Conservation (phyloP, 2,797 vertebrate species). For the Dendrocincla fuliginosa region DNA sequence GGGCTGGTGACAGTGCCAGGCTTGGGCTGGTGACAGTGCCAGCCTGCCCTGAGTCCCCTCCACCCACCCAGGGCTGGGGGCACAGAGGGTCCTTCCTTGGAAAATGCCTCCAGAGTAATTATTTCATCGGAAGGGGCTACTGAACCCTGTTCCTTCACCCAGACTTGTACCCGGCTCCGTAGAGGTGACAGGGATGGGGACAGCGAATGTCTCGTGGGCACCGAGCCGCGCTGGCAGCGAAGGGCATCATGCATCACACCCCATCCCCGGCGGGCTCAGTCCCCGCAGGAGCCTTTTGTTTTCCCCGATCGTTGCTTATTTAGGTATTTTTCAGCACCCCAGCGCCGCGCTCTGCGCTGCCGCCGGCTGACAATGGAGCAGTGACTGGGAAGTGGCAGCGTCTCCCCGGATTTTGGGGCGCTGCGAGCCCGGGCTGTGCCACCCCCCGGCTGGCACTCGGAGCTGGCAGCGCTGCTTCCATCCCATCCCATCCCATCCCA, state of each 20-base stretch:
- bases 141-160: neutral
- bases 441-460: neutral
- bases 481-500: no score
- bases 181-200: rapidly evolving
- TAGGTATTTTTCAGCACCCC: neutral
- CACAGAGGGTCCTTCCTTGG: rapidly evolving
- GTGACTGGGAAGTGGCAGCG: neutral
- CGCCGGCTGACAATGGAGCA: neutral
- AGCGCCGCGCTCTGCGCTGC: no score
- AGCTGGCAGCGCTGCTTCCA: neutral
- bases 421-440: neutral
- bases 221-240: rapidly evolving
- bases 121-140: neutral
- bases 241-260: rapidly evolving
- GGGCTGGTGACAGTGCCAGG: no score
- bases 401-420: neutral
- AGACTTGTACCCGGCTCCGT: neutral
- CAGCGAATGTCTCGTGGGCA: rapidly evolving
- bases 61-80: neutral
- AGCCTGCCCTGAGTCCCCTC: neutral
- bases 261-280: neutral
- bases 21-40: neutral
- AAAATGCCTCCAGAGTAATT: neutral
- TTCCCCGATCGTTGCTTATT: neutral
- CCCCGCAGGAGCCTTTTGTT: neutral